phyloP scores from a whole-genome alignment of 2,113 vertebrate genomes.

The Halcyon malimbica region DNA sequence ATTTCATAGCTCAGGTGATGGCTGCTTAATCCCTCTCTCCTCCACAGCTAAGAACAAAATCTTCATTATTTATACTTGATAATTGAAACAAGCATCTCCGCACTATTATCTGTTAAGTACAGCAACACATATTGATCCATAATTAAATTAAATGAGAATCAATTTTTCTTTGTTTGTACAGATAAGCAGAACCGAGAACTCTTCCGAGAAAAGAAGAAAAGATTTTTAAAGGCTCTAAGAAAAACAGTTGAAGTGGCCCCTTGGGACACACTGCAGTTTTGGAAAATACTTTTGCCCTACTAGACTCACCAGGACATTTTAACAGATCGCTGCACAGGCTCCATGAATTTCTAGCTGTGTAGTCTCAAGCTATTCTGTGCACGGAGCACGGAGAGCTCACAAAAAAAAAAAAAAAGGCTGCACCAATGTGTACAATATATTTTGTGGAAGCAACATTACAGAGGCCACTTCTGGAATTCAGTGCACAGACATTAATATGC shows the following conservation, averaged over 20 bases:
- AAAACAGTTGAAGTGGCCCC: neutral
- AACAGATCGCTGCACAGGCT: neutral
- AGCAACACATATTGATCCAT: neutral
- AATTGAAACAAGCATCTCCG: neutral
- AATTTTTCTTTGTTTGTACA: neutral
- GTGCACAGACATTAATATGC: neutral
- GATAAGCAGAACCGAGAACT: neutral
- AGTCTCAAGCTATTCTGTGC: neutral
- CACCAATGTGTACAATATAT: accelerated
- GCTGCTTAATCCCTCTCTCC: neutral
- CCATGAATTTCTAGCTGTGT: neutral
- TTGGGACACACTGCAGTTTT: neutral
- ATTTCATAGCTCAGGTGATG: constrained; percentile 13
- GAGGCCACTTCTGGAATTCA: neutral
- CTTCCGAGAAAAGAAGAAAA: neutral
- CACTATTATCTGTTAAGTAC: neutral
- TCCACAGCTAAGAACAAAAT: neutral
- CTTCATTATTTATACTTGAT: neutral
- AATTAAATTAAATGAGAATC: constrained; percentile 11
- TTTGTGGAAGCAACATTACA: neutral
- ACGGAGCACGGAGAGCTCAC: neutral
- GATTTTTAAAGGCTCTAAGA: neutral
- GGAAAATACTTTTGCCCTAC: neutral
- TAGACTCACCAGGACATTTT: neutral
- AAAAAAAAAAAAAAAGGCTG: neutral